phyloP scores from a whole-genome alignment of 2,797 vertebrate species.

The Myotis findleyi region DNA sequence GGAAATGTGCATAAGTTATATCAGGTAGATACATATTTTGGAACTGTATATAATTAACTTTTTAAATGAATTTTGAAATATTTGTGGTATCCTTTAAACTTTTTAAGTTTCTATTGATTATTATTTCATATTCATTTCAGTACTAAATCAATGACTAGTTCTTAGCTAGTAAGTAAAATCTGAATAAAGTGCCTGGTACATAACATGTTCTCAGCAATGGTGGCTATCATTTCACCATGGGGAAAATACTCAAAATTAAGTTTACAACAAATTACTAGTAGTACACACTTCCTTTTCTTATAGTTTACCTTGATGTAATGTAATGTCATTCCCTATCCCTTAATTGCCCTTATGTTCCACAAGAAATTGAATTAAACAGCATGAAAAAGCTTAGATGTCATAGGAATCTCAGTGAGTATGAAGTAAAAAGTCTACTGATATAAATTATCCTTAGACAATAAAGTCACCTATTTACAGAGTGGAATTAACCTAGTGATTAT shows the following conservation, averaged over 20 bases:
- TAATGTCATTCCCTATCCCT: constrained; percentile 73
- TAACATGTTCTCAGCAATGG: constrained; percentile 10
- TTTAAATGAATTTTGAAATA: neutral
- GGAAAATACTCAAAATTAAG: constrained; percentile 59
- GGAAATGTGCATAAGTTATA: neutral
- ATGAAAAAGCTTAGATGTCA: constrained; percentile 77
- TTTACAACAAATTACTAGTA: constrained; percentile 47
- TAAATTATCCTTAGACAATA: constrained; percentile 80
- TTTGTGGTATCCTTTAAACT: neutral
- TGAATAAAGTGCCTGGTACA: neutral
- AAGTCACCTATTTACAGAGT: constrained; percentile 60
- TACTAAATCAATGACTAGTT: neutral
- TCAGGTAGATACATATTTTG: neutral
- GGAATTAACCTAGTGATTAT: constrained; percentile 63
- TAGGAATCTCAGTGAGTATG: constrained; percentile 73
- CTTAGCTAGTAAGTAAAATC: neutral
- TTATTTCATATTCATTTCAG: neutral
- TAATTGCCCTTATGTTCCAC: constrained; percentile 77
- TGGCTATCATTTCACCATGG: neutral
- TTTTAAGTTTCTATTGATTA: neutral
- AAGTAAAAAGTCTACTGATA: constrained; percentile 68
- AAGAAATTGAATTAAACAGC: constrained; percentile 80
- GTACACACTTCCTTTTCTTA: constrained; percentile 38
- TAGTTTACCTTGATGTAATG: constrained; percentile 72
- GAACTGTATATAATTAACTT: neutral